Conservation (phyloP, 1,140 invertebrate species). For the Sinonovacula constricta region DNA sequence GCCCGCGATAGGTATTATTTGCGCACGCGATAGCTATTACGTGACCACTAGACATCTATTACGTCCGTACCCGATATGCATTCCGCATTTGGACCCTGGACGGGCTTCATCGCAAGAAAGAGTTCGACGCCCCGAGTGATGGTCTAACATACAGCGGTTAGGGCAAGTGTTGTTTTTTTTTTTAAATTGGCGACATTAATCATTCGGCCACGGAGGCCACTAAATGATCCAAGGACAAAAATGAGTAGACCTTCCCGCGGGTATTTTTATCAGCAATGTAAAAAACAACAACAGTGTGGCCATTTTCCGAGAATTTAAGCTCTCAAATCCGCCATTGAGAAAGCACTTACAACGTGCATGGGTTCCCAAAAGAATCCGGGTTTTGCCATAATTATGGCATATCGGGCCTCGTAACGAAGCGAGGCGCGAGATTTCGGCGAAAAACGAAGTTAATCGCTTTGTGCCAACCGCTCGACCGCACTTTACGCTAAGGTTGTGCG, state of each 20-base stretch:
- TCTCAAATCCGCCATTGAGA: constrained; percentile 20
- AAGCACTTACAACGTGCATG: constrained; percentile 25
- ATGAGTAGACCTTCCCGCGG: constrained; percentile 12
- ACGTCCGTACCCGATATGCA: neutral
- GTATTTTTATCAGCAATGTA: constrained; percentile 21
- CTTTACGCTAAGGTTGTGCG: too few relatives aligned
- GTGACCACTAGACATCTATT: constrained; percentile 3
- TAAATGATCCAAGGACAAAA: constrained; percentile 30
- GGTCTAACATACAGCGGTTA: constrained; percentile 14
- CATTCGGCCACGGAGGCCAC: neutral
- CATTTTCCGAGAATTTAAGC: constrained; percentile 29
- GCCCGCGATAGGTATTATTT: constrained; percentile 7
- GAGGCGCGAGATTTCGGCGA: constrained; percentile 24
- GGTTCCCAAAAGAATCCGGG: constrained; percentile 22
- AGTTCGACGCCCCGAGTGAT: constrained; percentile 20
- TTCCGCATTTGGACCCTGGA: constrained; percentile 32
- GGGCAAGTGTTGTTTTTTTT: constrained; percentile 19
- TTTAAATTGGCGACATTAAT: constrained; percentile 11
- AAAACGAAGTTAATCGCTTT: too few relatives aligned
- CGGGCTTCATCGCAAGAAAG: constrained; percentile 16
- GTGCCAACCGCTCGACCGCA: too few relatives aligned
- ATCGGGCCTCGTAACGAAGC: neutral
- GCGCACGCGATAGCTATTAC: constrained; percentile 20
- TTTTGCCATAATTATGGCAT: constrained; percentile 19
- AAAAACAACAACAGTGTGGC: constrained; percentile 12